phyloP scores from a whole-genome alignment of 2,888 invertebrate genomes.

The Anoplius nigerrimus region DNA sequence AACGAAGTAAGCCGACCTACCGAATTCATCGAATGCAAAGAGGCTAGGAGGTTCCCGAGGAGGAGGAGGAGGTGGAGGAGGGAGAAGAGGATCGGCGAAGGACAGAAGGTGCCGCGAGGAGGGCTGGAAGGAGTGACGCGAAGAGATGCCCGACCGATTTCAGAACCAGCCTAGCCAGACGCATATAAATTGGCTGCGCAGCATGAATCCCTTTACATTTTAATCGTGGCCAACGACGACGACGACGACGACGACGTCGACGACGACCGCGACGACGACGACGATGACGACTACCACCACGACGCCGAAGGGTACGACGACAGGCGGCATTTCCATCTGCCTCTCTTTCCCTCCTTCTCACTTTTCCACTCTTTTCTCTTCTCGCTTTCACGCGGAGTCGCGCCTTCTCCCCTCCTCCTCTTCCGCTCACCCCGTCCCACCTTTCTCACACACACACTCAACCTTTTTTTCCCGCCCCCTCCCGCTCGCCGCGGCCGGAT shows the following conservation, averaged over 20 bases:
- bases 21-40: constrained; percentile 37
- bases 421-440: background rate
- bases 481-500: background rate
- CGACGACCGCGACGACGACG: constrained; percentile 24
- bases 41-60: background rate
- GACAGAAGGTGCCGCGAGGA: constrained; percentile 1
- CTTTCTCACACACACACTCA: background rate
- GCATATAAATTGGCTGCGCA: constrained; percentile 59
- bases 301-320: constrained; percentile 22
- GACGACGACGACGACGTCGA: constrained; percentile 28
- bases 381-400: background rate
- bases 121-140: constrained; percentile 9
- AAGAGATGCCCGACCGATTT: constrained; percentile 39
- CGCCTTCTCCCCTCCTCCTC: background rate
- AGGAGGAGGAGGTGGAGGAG: constrained; percentile 6
- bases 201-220: constrained; percentile 59
- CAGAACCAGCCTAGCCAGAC: constrained; percentile 53
- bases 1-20: background rate
- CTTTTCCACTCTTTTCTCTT: constrained; percentile 14
- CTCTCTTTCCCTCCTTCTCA: constrained; percentile 16
- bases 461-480: background rate
- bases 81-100: constrained; percentile 1
- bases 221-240: constrained; percentile 52
- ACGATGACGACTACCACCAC: constrained; percentile 37
- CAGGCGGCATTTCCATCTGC: constrained; percentile 18